Evolutionary conservation across 2,888 invertebrate species (phyloP).

Genomic region (Spisula solida): DNA sequence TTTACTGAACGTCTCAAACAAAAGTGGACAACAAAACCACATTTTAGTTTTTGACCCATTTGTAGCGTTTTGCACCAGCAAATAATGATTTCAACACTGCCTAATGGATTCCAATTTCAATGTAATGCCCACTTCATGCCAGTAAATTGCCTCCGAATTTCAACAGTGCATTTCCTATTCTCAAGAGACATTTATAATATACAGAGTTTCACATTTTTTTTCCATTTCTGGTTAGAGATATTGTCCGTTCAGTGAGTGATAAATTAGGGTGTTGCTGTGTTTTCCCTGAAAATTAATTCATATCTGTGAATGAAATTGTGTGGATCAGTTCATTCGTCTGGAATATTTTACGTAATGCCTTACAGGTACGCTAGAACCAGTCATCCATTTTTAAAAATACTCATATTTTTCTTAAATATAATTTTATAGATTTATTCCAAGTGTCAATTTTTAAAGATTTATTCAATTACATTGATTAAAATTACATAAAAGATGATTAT

Average conservation of each 20-base stretch:
- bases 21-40: neutral
- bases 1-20: neutral
- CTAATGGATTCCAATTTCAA: conserved; percentile 20
- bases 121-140: conserved; percentile 5
- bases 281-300: conserved; percentile 27
- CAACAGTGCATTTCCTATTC: conserved; percentile 38
- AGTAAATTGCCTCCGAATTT: conserved; percentile 25
- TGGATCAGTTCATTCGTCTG: neutral
- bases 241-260: conserved; percentile 17
- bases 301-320: neutral
- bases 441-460: no score
- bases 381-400: neutral
- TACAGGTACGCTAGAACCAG: conserved; percentile 18
- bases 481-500: no score
- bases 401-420: no score
- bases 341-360: neutral
- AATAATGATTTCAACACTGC: neutral
- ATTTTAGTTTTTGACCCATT: neutral
- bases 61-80: neutral
- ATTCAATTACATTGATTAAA: no score
- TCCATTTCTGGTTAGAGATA: neutral
- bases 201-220: neutral
- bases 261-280: conserved; percentile 14
- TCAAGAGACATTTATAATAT: neutral
- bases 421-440: no score